Evolutionary conservation across 1,140 invertebrate species (phyloP).

Genomic region (Luehdorfia chinensis): DNA sequence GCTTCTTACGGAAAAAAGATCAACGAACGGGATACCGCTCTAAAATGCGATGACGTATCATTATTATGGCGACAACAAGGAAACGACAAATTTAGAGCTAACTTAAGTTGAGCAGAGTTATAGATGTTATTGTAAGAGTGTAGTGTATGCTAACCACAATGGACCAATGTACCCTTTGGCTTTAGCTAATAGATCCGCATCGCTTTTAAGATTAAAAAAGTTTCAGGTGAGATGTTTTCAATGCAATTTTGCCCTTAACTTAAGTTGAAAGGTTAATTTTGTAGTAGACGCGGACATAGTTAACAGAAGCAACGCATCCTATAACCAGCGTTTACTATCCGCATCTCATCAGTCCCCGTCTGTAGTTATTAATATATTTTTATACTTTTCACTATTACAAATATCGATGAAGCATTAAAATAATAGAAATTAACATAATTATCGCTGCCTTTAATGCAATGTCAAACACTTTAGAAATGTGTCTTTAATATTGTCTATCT

Average conservation of each 20-base stretch:
- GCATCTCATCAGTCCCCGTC: too few species aligned
- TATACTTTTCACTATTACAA: too few species aligned
- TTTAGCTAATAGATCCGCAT: slow-evolving; percentile 60
- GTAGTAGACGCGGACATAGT: too few species aligned
- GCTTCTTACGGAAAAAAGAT: slow-evolving; percentile 40
- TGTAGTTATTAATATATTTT: too few species aligned
- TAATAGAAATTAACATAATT: too few species aligned
- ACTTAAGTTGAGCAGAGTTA: slow-evolving; percentile 49
- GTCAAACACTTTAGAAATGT: too few species aligned
- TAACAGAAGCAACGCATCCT: too few species aligned
- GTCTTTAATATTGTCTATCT: neutral
- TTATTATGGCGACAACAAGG: slow-evolving; percentile 52
- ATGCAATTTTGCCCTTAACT: neutral
- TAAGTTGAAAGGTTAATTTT: too few species aligned
- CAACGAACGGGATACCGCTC: slow-evolving; percentile 44
- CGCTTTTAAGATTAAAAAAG: slow-evolving; percentile 46
- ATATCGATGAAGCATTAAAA: too few species aligned
- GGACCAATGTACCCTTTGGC: slow-evolving; percentile 53
- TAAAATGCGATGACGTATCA: slow-evolving; percentile 55
- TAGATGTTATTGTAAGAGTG: slow-evolving; percentile 54
- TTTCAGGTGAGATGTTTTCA: slow-evolving; percentile 38
- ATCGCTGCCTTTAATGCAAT: too few species aligned
- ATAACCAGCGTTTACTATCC: too few species aligned
- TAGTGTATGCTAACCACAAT: slow-evolving; percentile 48
- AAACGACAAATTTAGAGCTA: slow-evolving; percentile 55